Evolutionary conservation across 2,113 vertebrate species (phyloP).

Genomic region (cattle (Bos taurus)): ARS-UCD2.0 NC_037348.1:17295501-17296000

Average conservation of each 20-base stretch:
- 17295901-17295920: conserved; percentile 39
- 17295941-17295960: conserved; percentile 47
- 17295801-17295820: fast-evolving
- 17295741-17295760: no score
- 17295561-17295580: neutral
- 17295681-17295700: no score
- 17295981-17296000: conserved; percentile 34
- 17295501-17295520: neutral
- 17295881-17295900: neutral
- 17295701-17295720: no score
- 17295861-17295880: neutral
- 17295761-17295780: no score
- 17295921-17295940: conserved; percentile 49
- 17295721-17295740: no score
- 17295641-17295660: no score
- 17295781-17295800: neutral
- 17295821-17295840: neutral
- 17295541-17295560: neutral
- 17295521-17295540: neutral
- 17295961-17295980: conserved; percentile 31
- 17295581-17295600: neutral
- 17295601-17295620: no score
- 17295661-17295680: no score
- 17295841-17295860: neutral
- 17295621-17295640: no score